Evolutionary conservation across 2,797 vertebrate genomes (phyloP).

Genomic region (Sebastiscus albofasciatus): DNA sequence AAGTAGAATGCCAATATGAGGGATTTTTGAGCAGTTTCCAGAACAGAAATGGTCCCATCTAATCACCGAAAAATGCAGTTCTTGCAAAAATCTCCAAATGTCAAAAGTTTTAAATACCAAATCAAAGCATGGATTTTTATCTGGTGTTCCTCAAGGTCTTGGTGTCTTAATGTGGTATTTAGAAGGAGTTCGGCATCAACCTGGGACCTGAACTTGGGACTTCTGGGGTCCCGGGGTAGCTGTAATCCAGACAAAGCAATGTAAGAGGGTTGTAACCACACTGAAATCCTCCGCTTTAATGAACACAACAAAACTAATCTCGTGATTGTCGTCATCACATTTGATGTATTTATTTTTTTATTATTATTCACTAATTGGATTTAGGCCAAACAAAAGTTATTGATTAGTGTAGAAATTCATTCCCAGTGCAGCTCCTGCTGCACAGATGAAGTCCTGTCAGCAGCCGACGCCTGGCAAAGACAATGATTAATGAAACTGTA

Average conservation of each 20-base stretch:
- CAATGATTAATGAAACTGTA: slow-evolving; percentile 20
- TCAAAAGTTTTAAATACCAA: too few species aligned
- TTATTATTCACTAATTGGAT: not conserved
- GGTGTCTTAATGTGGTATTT: too few species aligned
- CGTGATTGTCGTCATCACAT: not conserved
- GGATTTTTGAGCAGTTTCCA: too few species aligned
- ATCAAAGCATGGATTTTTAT: too few species aligned
- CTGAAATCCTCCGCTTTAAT: not conserved
- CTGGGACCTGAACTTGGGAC: too few species aligned
- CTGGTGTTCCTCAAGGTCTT: too few species aligned
- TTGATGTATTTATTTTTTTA: not conserved
- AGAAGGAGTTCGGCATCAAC: too few species aligned
- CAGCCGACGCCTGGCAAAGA: slow-evolving; percentile 4
- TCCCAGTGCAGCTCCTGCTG: not conserved
- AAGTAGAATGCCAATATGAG: too few species aligned
- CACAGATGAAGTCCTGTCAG: slow-evolving; percentile 14
- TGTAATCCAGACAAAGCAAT: not conserved
- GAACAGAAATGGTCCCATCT: too few species aligned
- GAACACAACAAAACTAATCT: not conserved
- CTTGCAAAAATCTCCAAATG: too few species aligned
- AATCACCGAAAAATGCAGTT: too few species aligned
- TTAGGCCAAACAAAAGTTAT: not conserved
- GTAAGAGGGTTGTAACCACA: too few species aligned
- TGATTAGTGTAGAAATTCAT: not conserved
- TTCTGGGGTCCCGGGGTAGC: not conserved